Conservation (phyloP, 2,888 invertebrate genomes). For the Stictocephala bisonia region DNA sequence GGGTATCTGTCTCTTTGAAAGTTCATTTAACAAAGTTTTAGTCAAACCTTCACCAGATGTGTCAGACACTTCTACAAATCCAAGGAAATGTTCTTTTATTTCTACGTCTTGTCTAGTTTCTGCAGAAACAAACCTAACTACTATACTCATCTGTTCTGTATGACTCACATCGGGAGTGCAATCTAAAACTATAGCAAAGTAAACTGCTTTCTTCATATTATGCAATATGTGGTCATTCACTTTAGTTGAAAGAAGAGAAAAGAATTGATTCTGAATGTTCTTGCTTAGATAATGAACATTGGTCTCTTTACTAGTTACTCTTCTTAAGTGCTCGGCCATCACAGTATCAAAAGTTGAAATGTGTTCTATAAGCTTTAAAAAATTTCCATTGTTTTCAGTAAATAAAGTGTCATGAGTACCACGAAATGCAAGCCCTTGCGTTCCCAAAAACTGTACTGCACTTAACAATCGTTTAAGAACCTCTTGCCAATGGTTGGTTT, state of each 20-base stretch:
- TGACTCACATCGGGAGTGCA: constrained; percentile 29
- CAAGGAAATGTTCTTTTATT: constrained; percentile 32
- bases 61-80: constrained; percentile 2
- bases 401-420: constrained; percentile 33
- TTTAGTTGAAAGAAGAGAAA: constrained; percentile 7
- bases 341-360: constrained; percentile 28
- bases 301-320: not conserved
- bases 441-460: constrained; percentile 29
- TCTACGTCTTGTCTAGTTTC: not conserved
- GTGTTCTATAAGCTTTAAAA: constrained; percentile 32
- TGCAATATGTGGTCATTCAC: constrained; percentile 1
- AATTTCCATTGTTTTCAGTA: constrained; percentile 7
- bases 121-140: constrained; percentile 14
- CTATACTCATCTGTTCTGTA: constrained; percentile 36
- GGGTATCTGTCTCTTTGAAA: constrained; percentile 1
- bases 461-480: constrained; percentile 34
- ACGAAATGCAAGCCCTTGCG: constrained; percentile 29
- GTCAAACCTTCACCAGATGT: constrained; percentile 38
- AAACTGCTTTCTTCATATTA: constrained; percentile 24
- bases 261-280: constrained; percentile 31
- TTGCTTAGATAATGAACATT: constrained; percentile 40
- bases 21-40: not conserved
- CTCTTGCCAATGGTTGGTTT: no score
- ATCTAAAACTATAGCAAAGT: not conserved
- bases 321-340: constrained; percentile 20